Evolutionary conservation across 2,888 invertebrate genomes (phyloP).

Genomic region (Phyto melanocephala): DNA sequence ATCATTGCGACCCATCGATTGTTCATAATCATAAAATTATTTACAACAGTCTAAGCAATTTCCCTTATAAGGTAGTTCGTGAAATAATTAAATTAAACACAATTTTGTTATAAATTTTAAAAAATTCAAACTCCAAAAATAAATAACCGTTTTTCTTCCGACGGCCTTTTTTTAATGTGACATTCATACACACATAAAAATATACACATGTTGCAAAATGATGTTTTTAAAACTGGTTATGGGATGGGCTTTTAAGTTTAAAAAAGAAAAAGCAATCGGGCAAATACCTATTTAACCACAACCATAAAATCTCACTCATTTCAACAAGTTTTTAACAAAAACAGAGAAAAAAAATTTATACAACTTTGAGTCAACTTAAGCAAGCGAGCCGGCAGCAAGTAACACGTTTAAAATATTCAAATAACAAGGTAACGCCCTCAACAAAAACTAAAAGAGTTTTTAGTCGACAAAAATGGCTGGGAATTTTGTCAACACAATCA

Average conservation of each 20-base stretch:
- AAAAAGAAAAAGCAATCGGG: not conserved
- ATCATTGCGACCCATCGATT: no score
- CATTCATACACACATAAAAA: no score
- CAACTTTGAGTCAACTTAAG: conserved; percentile 27
- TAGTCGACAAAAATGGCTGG: conserved; percentile 42
- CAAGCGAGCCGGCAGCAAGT: not conserved
- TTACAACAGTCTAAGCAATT: no score
- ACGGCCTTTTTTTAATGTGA: conserved; percentile 10
- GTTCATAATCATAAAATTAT: no score
- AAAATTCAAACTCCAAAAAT: no score
- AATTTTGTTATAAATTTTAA: no score
- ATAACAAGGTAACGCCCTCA: conserved; percentile 47
- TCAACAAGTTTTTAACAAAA: conserved; percentile 46
- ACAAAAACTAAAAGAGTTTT: not conserved
- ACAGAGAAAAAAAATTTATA: not conserved
- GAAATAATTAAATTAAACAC: no score
- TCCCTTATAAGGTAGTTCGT: no score
- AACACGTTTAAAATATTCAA: not conserved
- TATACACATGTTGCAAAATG: conserved; percentile 7
- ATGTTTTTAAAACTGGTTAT: conserved; percentile 46
- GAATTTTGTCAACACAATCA: not conserved
- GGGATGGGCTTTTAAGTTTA: conserved; percentile 42
- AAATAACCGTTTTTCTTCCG: conserved; percentile 25
- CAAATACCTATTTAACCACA: conserved; percentile 34
- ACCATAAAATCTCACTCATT: conserved; percentile 48